Evolutionary conservation across 64 coral and sea anemone species (phyloP).

Genomic region (Montipora efflorescens): DNA sequence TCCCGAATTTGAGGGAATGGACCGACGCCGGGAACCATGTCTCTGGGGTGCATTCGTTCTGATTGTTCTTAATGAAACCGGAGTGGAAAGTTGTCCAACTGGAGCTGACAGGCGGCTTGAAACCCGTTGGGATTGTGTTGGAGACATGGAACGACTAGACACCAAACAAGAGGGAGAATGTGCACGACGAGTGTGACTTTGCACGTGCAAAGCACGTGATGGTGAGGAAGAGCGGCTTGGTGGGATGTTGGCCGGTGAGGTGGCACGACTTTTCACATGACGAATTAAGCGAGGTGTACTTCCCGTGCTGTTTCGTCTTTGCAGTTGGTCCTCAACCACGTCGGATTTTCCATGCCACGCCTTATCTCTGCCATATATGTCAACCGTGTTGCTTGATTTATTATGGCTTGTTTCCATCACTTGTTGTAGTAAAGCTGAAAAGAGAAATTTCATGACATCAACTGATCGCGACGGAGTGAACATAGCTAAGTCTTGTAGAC

Average conservation of each 20-base stretch:
- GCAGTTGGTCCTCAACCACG: background rate
- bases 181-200: background rate
- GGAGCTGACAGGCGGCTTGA: background rate
- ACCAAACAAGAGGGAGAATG: background rate
- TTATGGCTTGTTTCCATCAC: background rate
- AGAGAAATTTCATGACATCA: background rate
- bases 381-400: background rate
- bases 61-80: background rate
- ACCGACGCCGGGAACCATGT: background rate
- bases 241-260: background rate
- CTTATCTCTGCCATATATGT: background rate
- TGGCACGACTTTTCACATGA: background rate
- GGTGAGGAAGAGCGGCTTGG: background rate
- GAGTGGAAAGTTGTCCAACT: conserved; percentile 7
- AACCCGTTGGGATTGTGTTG: background rate
- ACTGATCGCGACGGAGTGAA: background rate
- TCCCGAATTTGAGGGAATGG: background rate
- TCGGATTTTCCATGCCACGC: background rate
- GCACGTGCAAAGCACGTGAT: background rate
- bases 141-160: conserved; percentile 13
- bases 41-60: conserved; percentile 20
- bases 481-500: too few relatives aligned
- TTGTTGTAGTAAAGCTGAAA: conserved; percentile 3
- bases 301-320: conserved; percentile 31
- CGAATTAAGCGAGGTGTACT: conserved; percentile 27